phyloP scores from a whole-genome alignment of 2,797 vertebrate species.

The Cryptoblepharus egeriae region DNA sequence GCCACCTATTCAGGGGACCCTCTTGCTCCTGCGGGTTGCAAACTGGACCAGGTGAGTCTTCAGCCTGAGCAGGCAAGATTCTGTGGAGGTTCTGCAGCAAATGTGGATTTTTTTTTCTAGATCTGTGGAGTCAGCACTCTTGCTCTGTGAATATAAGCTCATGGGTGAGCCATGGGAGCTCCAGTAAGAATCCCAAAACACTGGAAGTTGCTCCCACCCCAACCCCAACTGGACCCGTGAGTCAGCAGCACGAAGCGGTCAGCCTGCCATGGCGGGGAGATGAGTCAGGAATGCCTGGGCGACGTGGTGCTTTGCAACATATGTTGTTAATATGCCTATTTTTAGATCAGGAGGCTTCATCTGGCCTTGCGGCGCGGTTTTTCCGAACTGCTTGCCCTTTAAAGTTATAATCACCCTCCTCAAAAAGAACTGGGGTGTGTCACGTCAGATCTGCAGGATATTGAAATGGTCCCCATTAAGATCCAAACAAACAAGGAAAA shows the following conservation, averaged over 20 bases:
- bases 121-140: not conserved
- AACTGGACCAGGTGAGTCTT: too few species aligned
- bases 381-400: not conserved
- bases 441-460: too few species aligned
- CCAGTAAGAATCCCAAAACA: not conserved
- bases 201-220: too few species aligned
- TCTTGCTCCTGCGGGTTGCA: too few species aligned
- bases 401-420: not conserved
- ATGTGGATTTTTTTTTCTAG: not conserved
- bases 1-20: too few species aligned
- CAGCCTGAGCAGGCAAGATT: too few species aligned
- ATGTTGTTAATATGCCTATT: not conserved
- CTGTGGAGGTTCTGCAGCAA: too few species aligned
- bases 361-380: not conserved
- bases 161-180: not conserved
- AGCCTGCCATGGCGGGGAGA: not conserved
- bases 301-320: not conserved
- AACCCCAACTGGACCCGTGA: not conserved
- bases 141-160: not conserved
- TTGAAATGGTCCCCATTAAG: too few species aligned
- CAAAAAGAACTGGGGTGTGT: not conserved
- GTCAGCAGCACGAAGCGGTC: not conserved
- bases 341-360: not conserved
- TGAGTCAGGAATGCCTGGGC: not conserved
- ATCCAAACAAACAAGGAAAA: not conserved